Evolutionary conservation across 2,797 vertebrate species (phyloP).

Genomic region (Sparus aurata): DNA sequence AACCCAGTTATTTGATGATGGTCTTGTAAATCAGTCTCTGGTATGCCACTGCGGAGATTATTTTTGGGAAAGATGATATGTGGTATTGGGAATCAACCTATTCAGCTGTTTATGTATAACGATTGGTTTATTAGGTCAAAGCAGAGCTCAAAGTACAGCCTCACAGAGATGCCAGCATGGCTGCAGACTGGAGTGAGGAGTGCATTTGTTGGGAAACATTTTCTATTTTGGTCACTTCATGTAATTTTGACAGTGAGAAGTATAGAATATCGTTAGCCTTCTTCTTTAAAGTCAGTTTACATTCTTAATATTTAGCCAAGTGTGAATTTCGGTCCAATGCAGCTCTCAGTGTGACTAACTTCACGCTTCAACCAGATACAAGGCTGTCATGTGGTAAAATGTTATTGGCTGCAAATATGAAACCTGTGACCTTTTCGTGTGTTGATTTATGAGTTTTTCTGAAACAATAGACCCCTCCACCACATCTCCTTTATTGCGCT

Average conservation of each 20-base stretch:
- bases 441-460: slow-evolving; percentile 1
- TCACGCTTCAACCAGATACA: not conserved
- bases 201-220: not conserved
- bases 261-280: not conserved
- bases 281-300: not conserved
- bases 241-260: not conserved
- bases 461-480: not conserved
- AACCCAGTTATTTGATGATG: no score
- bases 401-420: not conserved
- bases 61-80: no score
- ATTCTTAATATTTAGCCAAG: not conserved
- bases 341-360: not conserved
- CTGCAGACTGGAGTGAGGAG: no score
- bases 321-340: not conserved
- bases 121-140: no score
- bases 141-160: not conserved
- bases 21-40: no score
- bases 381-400: not conserved
- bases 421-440: slow-evolving; percentile 26
- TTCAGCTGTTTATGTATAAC: no score
- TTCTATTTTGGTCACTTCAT: not conserved
- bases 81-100: no score
- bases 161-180: not conserved
- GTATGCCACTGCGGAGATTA: no score
- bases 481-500: not conserved